These are phyloP conservation scores for Lysandra coridon DNA, from an alignment of 2,888 invertebrate species.

Conservation along the genomic window DNA sequence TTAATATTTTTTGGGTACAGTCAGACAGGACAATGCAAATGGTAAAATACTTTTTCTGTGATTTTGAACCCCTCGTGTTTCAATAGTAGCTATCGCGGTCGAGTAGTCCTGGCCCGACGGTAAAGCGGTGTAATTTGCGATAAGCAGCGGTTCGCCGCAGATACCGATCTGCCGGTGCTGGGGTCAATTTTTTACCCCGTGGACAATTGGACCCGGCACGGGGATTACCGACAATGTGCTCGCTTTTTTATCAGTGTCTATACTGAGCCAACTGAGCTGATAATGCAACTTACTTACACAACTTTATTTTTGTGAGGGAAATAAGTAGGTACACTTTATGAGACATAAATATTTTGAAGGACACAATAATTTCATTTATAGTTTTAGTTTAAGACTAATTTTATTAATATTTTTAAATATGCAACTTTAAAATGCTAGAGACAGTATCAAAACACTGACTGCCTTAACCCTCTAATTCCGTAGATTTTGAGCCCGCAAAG, in stretches of 20 bases:
- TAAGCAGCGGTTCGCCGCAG: slow-evolving; percentile 62
- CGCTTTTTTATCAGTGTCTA: slow-evolving; percentile 19
- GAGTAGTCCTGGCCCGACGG: slow-evolving; percentile 58
- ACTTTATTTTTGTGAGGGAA: not conserved
- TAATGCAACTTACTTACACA: not conserved
- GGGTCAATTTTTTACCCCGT: slow-evolving; percentile 46
- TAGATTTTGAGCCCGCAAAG: not conserved
- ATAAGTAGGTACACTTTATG: not conserved
- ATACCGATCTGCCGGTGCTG: slow-evolving; percentile 61
- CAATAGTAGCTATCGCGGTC: slow-evolving; percentile 31
- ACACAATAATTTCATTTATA: too few species aligned
- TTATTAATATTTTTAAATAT: too few species aligned
- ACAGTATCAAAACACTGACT: too few species aligned
- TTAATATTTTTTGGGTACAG: not conserved
- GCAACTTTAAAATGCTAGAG: too few species aligned
- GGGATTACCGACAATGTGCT: slow-evolving; percentile 4
- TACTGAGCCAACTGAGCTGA: not conserved
- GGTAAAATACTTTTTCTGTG: not conserved
- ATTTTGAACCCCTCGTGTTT: not conserved
- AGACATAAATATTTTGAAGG: not conserved
- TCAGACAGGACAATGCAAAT: not conserved
- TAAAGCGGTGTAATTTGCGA: slow-evolving; percentile 74
- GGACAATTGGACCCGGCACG: slow-evolving; percentile 1
- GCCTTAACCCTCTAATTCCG: not conserved
- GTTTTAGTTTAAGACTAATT: too few species aligned